Conservation (phyloP, 2,113 vertebrate genomes). For the Siphamia tubifer region DNA sequence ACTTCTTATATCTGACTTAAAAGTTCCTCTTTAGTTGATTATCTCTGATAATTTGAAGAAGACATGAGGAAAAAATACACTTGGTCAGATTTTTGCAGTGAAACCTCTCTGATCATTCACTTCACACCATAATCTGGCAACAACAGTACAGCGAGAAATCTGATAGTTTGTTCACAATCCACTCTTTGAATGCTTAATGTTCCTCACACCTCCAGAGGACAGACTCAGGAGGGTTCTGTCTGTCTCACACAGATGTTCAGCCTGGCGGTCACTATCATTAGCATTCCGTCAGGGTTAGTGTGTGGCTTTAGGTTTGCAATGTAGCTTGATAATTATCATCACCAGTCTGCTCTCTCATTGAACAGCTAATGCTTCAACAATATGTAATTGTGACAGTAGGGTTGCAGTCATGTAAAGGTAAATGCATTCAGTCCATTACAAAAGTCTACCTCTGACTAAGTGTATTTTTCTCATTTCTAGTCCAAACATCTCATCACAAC, state of each 20-base stretch:
- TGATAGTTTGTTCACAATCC: conserved; percentile 72
- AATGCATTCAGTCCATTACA: too few species aligned
- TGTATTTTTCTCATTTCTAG: too few species aligned
- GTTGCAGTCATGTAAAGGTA: too few species aligned
- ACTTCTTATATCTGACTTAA: too few species aligned
- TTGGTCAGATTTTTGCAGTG: too few species aligned
- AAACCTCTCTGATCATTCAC: conserved; percentile 1
- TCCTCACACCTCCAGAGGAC: conserved; percentile 70
- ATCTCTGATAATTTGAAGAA: too few species aligned
- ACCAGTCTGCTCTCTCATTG: conserved; percentile 53
- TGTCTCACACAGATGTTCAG: conserved; percentile 77
- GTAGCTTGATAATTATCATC: conserved; percentile 58
- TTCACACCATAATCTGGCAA: background rate
- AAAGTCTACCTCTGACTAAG: too few species aligned
- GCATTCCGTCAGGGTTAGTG: conserved; percentile 60
- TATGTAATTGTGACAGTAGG: too few species aligned
- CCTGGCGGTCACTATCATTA: conserved; percentile 74
- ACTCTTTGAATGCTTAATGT: conserved; percentile 43
- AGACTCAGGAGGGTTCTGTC: conserved; percentile 36
- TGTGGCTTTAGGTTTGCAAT: conserved; percentile 31
- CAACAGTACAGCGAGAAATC: conserved; percentile 71
- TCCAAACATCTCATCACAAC: too few species aligned
- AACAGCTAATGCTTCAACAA: conserved; percentile 3
- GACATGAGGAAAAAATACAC: too few species aligned
- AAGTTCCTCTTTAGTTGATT: too few species aligned